Percentiles rank a stretch among this genome's conserved stretches.
phyloP scores from a whole-genome alignment of 1,140 invertebrate species.

The Adoxophyes honmai region DNA sequence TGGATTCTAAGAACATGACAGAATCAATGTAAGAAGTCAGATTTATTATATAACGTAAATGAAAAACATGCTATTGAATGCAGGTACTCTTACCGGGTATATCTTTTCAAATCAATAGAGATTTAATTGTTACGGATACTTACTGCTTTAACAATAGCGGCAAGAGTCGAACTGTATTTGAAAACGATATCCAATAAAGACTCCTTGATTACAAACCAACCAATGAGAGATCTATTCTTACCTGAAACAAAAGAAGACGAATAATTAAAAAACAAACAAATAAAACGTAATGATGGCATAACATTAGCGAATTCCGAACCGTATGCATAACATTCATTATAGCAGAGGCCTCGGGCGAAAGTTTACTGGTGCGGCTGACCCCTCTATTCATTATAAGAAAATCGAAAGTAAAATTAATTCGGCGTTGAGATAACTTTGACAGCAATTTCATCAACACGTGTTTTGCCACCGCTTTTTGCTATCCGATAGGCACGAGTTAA shows the following conservation, averaged over 20 bases:
- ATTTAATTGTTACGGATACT: too few species aligned
- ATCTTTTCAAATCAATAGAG: too few species aligned
- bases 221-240: conserved; percentile 22
- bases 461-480: conserved; percentile 18
- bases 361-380: conserved; percentile 47
- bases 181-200: not conserved
- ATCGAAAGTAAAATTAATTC: conserved; percentile 72
- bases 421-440: conserved; percentile 47
- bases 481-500: conserved; percentile 1
- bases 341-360: conserved; percentile 46
- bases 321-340: conserved; percentile 40
- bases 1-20: too few species aligned
- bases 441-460: conserved; percentile 44
- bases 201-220: not conserved
- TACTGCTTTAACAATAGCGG: too few species aligned
- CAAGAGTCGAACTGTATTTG: too few species aligned
- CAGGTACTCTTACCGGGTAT: too few species aligned
- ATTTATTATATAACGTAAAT: too few species aligned
- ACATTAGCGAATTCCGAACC: conserved; percentile 30
- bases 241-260: conserved; percentile 44
- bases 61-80: too few species aligned
- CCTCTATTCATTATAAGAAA: conserved; percentile 62
- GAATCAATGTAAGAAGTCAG: too few species aligned
- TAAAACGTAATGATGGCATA: conserved; percentile 33
- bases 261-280: conserved; percentile 24